phyloP scores from a whole-genome alignment of 1,140 invertebrate genomes.

The Lanistes nyassanus region DNA sequence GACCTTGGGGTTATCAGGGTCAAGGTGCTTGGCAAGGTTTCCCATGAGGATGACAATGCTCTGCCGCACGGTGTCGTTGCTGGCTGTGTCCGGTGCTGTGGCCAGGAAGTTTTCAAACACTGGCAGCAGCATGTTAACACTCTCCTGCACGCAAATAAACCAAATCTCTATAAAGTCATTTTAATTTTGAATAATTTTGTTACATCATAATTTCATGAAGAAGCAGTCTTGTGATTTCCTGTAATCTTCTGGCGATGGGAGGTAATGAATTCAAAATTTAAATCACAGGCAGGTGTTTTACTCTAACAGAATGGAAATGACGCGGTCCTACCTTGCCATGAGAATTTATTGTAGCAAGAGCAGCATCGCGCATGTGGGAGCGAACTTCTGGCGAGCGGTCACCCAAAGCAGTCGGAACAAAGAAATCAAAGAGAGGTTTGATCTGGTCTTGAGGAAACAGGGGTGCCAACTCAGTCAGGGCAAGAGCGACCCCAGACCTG shows the following conservation, averaged over 20 bases:
- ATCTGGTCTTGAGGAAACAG: conserved; percentile 77
- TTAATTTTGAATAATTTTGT: too few species aligned
- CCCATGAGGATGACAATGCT: conserved; percentile 98
- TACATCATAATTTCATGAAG: too few species aligned
- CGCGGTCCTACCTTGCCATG: conserved; percentile 79
- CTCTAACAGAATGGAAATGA: not conserved
- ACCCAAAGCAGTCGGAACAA: conserved; percentile 86
- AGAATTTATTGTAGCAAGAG: conserved; percentile 88
- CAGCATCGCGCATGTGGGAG: conserved; percentile 91
- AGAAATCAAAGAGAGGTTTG: conserved; percentile 77
- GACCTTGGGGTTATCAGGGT: conserved; percentile 87
- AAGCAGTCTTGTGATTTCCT: too few species aligned
- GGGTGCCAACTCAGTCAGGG: conserved; percentile 64
- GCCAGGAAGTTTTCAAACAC: conserved; percentile 91
- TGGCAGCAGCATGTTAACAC: conserved; percentile 91
- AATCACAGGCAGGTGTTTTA: not conserved
- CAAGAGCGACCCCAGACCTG: conserved; percentile 85
- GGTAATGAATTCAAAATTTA: too few species aligned
- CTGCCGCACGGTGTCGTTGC: conserved; percentile 87
- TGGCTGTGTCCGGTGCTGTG: conserved; percentile 85
- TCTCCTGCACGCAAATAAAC: conserved; percentile 75
- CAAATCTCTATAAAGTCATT: too few species aligned
- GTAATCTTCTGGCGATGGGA: too few species aligned
- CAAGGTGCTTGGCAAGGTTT: conserved; percentile 92
- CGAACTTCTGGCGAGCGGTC: conserved; percentile 86